Evolutionary conservation across 2,888 invertebrate genomes (phyloP), one percentile per base, ranked within the genome.

Genomic region (Drymonia ruficornis): DNA sequence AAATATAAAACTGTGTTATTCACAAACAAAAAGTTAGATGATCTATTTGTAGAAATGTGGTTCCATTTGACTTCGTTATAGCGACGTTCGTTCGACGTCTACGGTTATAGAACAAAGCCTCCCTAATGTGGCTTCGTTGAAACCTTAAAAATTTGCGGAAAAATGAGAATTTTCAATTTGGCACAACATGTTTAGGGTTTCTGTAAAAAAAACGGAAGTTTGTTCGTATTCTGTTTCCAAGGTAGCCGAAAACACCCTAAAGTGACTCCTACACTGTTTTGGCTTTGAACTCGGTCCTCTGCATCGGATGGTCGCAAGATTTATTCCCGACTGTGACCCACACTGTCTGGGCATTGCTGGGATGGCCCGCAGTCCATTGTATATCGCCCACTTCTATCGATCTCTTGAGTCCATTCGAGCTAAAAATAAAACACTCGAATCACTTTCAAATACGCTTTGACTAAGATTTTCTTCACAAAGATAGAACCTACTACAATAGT

Each of bases 61-160:
- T 36, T 36, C n/a, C 34, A 36, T 36, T 36, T 13, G 36, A n/a
- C 36, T 36, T 36, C 13, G 36, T 36, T n/a, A n/a, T 13, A n/a
- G 36, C 13, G 36, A 36, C 36, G 4, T 36, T 36, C n/a, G 36
- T n/a, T n/a, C n/a, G n/a, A n/a, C n/a, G n/a, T 36, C 36, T n/a
- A n/a, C 36, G 36, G n/a, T 7, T 36, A 74, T 81, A 80, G 81
- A 81, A 75, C 70, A 67, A 62, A 65, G 70, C 67, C 52, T 56
- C 55, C 63, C 36, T 36, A n/a, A 36, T n/a, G 5, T n/a, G 36
- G 36, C 36, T 36, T 36, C 36, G n/a, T 13, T 36, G 36, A 36
- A 36, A 36, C 36, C 36, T n/a, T 36, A 36, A n/a, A 36, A 31
- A 31, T 31, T 31, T 1, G 12, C 11, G 11, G 31, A 9, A 11